Evolutionary conservation across 2,888 invertebrate genomes (phyloP), one percentile per base, ranked within the genome.

Genomic region (Lycaena phlaeas): DNA sequence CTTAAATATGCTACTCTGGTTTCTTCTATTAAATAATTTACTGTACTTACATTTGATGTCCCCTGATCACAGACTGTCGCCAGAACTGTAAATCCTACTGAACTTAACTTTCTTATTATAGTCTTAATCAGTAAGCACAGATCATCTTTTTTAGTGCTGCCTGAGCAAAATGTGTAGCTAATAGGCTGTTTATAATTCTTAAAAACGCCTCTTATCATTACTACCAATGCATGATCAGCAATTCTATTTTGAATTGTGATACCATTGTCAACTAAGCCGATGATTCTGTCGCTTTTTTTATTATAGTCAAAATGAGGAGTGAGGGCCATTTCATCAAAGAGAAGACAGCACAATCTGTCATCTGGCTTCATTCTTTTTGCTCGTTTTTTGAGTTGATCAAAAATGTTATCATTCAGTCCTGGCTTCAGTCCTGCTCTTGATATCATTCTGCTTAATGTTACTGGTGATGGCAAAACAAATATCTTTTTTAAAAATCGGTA

Each of bases 21-120:
- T n/a, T n/a, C n/a, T n/a, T n/a, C n/a, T n/a, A n/a, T n/a, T n/a
- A n/a, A n/a, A n/a, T n/a, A n/a, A n/a, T n/a, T n/a, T n/a, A n/a
- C n/a, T n/a, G n/a, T n/a, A n/a, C n/a, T n/a, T n/a, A n/a, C n/a
- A 40, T 45, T 48, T 7, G 44, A 26, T 5, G 43, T 11, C 2
- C 47, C 50, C 11, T 47, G 45, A 27, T 45, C 46, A 40, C 50
- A 50, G 1, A 48, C 27, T n/a, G n/a, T n/a, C n/a, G n/a, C n/a
- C n/a, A n/a, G n/a, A n/a, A n/a, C n/a, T n/a, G n/a, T n/a, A n/a
- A n/a, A n/a, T n/a, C n/a, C n/a, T n/a, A n/a, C n/a, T n/a, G n/a
- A n/a, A n/a, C n/a, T n/a, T n/a, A n/a, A n/a, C n/a, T n/a, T n/a
- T n/a, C n/a, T n/a, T n/a, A n/a, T n/a, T n/a, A n/a, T n/a, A n/a